Evolutionary conservation across 1,140 invertebrate genomes (phyloP).

Genomic region (Hetaerina americana): DNA sequence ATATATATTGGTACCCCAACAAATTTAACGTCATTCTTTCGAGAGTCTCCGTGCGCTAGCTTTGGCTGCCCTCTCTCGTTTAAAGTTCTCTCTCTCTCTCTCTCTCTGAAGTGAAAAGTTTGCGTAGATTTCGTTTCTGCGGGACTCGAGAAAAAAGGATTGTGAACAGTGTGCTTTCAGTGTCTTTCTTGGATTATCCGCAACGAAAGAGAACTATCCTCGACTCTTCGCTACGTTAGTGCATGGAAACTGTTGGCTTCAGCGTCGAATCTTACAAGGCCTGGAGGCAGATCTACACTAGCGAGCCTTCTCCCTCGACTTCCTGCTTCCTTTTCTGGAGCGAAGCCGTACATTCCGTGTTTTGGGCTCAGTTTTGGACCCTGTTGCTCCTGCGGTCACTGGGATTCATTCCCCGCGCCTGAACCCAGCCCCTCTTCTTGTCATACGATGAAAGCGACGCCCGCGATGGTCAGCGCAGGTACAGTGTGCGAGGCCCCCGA

Average conservation of each 20-base stretch:
- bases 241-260: background rate
- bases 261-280: background rate
- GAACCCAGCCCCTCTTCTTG: too few species aligned
- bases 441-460: background rate
- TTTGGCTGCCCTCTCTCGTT: too few species aligned
- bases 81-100: too few species aligned
- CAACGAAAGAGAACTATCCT: background rate
- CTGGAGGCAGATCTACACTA: background rate
- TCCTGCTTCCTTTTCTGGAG: background rate
- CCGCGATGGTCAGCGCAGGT: background rate
- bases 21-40: too few species aligned
- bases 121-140: too few species aligned
- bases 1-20: background rate
- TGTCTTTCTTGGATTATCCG: background rate
- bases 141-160: too few species aligned
- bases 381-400: background rate
- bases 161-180: background rate
- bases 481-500: background rate
- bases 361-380: background rate
- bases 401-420: too few species aligned
- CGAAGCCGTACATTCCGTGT: background rate
- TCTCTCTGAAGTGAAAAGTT: too few species aligned
- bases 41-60: too few species aligned
- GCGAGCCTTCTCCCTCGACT: background rate
- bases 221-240: background rate